A percentile compares a stretch with the other conserved stretches of the same genome.
phyloP scores from a whole-genome alignment of 2,888 invertebrate species.

The Rugalucina vietnamica region DNA sequence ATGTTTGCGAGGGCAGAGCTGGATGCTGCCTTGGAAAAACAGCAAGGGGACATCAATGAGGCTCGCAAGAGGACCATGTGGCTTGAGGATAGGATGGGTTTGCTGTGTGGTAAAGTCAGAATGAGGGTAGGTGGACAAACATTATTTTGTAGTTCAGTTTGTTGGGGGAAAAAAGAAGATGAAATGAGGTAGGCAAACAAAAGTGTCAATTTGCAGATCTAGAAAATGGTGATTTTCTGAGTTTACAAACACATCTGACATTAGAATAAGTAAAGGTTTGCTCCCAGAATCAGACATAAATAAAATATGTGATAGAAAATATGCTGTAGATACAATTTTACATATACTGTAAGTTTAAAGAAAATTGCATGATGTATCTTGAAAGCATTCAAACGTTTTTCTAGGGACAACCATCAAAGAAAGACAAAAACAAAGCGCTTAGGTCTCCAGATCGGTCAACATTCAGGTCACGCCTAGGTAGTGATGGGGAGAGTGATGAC shows the following conservation, averaged over 20 bases:
- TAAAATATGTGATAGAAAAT: no score
- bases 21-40: conserved; percentile 73
- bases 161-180: no score
- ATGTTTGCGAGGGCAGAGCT: conserved; percentile 76
- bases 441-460: conserved; percentile 58
- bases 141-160: no score
- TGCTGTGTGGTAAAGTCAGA: conserved; percentile 74
- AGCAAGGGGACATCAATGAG: conserved; percentile 73
- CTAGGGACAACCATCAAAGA: conserved; percentile 58
- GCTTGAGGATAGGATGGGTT: conserved; percentile 81
- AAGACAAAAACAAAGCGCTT: conserved; percentile 51
- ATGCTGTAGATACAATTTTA: no score
- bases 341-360: neutral
- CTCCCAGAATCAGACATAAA: no score
- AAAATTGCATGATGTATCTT: neutral
- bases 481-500: conserved; percentile 53
- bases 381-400: neutral
- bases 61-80: conserved; percentile 81
- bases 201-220: no score
- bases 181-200: no score
- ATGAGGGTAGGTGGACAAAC: conserved; percentile 68
- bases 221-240: no score
- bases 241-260: no score
- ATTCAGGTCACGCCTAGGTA: conserved; percentile 61
- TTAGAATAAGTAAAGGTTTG: no score